Conservation (phyloP, 2,888 invertebrate species). For the Oscheius sp. region DNA sequence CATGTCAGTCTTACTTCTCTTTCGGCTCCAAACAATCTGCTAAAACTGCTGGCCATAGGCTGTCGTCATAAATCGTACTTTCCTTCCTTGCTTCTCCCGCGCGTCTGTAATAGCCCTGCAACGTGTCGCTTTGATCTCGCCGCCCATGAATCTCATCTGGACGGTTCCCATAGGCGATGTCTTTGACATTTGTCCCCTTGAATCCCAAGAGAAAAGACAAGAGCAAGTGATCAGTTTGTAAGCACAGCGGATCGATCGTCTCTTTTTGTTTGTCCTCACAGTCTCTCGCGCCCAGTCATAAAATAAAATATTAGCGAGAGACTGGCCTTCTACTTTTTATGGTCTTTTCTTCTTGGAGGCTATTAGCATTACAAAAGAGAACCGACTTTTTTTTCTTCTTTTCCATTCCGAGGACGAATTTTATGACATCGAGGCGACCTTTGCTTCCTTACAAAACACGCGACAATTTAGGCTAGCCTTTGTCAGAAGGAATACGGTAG, state of each 20-base stretch:
- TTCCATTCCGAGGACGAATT: not conserved
- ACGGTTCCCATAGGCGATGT: slow-evolving; percentile 20
- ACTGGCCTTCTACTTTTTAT: not conserved
- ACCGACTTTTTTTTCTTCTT: not conserved
- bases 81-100: too few species aligned
- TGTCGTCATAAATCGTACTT: too few species aligned
- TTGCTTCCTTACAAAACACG: not conserved
- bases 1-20: too few species aligned
- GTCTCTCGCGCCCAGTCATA: slow-evolving; percentile 4
- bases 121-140: slow-evolving; percentile 17
- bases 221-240: not conserved
- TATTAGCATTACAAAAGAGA: not conserved
- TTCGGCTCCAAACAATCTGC: too few species aligned
- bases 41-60: too few species aligned
- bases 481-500: too few species aligned
- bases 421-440: not conserved
- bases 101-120: slow-evolving; percentile 12
- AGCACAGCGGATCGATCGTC: not conserved
- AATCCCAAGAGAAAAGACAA: not conserved
- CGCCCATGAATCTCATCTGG: slow-evolving; percentile 13
- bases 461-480: not conserved
- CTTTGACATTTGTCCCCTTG: not conserved
- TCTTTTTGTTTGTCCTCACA: slow-evolving; percentile 6
- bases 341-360: not conserved
- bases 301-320: slow-evolving; percentile 6